Conservation (phyloP, 2,888 invertebrate species). For the Eupithecia inturbata region DNA sequence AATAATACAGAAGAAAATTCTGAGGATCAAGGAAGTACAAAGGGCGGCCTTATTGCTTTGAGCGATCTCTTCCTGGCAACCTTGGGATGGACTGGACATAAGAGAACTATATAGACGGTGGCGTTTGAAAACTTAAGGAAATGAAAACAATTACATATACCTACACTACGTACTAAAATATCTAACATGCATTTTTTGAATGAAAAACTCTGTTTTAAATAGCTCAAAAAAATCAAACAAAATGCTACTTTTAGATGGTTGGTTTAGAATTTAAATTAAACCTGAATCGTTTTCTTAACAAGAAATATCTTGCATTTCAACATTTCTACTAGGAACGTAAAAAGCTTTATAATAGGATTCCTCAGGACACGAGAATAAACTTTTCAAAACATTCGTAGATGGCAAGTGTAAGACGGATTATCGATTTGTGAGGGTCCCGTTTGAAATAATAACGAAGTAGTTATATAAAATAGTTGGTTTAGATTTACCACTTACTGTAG, state of each 20-base stretch:
- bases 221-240: neutral
- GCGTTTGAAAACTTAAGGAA: too few relatives aligned
- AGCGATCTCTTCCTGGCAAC: too few relatives aligned
- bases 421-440: neutral
- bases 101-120: too few relatives aligned
- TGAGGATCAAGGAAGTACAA: too few relatives aligned
- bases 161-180: too few relatives aligned
- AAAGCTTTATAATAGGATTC: conserved; percentile 34
- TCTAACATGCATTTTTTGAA: too few relatives aligned
- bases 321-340: conserved; percentile 19
- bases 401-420: neutral
- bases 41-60: too few relatives aligned
- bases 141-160: too few relatives aligned
- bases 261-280: conserved; percentile 7
- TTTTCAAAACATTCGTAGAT: conserved; percentile 33
- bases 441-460: neutral
- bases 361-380: conserved; percentile 36
- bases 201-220: neutral
- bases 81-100: too few relatives aligned
- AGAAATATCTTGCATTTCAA: conserved; percentile 4
- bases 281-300: neutral
- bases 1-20: too few relatives aligned
- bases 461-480: neutral
- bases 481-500: neutral
- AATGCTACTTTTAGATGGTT: neutral